Conservation (phyloP, 1,140 invertebrate genomes). For the Diorhabda elongata region DNA sequence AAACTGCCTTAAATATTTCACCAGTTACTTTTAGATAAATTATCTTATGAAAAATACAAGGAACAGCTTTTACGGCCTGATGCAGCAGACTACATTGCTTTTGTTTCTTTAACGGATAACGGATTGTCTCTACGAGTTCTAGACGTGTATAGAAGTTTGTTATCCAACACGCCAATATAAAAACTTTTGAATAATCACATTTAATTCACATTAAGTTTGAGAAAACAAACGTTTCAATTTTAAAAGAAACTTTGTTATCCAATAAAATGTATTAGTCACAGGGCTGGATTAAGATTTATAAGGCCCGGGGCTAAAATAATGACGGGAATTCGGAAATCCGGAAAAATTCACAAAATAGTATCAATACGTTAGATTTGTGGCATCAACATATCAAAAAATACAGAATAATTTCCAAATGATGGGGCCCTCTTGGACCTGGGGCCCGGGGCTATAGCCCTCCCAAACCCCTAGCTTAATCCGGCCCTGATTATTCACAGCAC, state of each 20-base stretch:
- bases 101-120: slow-evolving; percentile 1
- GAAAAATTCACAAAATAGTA: too few species aligned
- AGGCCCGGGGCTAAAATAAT: too few species aligned
- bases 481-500: too few species aligned
- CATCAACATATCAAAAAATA: too few species aligned
- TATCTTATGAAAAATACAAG: slow-evolving; percentile 36
- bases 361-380: too few species aligned
- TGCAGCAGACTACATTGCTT: slow-evolving; percentile 5
- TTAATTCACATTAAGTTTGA: neutral
- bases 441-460: too few species aligned
- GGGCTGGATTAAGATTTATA: too few species aligned
- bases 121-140: slow-evolving; percentile 1
- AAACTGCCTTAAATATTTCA: slow-evolving; percentile 40
- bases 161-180: neutral
- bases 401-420: too few species aligned
- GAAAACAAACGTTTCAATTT: neutral
- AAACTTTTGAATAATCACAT: neutral
- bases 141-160: slow-evolving; percentile 4
- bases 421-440: too few species aligned
- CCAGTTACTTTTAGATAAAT: slow-evolving; percentile 39
- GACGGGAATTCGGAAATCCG: too few species aligned
- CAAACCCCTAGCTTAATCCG: too few species aligned
- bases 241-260: neutral
- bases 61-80: slow-evolving; percentile 20
- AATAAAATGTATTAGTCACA: too few species aligned